Evolutionary conservation across 1,140 invertebrate genomes (phyloP), one percentile per base, ranked within the genome.

Genomic region (Phortica variegata): DNA sequence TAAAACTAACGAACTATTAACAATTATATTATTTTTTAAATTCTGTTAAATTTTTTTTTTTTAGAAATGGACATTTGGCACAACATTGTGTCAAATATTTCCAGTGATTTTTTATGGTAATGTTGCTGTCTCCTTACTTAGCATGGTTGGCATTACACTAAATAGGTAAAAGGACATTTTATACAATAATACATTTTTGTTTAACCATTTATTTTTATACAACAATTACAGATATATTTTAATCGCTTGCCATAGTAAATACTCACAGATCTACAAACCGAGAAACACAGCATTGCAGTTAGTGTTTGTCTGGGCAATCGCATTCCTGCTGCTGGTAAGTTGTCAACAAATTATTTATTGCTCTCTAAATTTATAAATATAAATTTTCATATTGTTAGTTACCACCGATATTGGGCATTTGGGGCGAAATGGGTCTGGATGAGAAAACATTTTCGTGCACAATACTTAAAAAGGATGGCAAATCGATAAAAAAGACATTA

Each of bases 21-120:
- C n/a, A 12, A n/a, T 5, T n/a, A 18, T 40, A 23, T 20, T 12
- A 13, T 26, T 12, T 3, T 19, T 38, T 36, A 33, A 16, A 19
- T 34, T 20, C 13, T 34, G 37, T 0, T n/a, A 44, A 49, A 21
- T 41, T 39, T 23, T 23, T 34, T 43, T 19, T 33, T 21, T 36
- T 0, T 26, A 75, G 70, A 70, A 83, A 45, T 94, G 91, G 91
- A 81, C 87, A 21, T 79, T 92, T n/a, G 90, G 90, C 1, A 83
- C 85, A 1, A 80, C 81, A 1, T 79, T 92, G 10, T 93, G 91
- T 73, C 83, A 85, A 72, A 81, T 93, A 65, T 94, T 93, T 77
- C 90, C 91, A 0, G 86, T 93, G 52, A 85, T 93, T 58, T 92
- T 93, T 77, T 93, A 93, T 73, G 90, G 89, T 43, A 93, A 93